A percentile compares a stretch with the other conserved stretches of the same genome.
Evolutionary conservation across 1,140 invertebrate genomes (phyloP).

Genomic region (Psix sp.): DNA sequence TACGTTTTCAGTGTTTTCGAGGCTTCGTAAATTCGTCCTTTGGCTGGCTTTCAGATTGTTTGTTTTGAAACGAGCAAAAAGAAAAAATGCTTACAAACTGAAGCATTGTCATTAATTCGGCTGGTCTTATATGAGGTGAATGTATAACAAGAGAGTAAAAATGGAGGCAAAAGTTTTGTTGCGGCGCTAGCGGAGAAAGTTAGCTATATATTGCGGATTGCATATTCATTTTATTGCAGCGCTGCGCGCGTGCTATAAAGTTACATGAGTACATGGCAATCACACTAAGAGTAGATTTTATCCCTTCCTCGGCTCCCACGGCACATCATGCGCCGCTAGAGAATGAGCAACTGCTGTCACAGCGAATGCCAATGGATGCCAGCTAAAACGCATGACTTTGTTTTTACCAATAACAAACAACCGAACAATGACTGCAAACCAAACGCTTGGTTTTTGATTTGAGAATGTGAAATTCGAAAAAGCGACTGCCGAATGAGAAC

Average conservation of each 20-base stretch:
- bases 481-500: too few species aligned
- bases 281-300: conserved; percentile 75
- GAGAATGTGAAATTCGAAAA: too few species aligned
- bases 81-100: too few species aligned
- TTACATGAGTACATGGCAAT: conserved; percentile 74
- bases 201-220: conserved; percentile 47
- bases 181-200: conserved; percentile 38
- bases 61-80: conserved; percentile 3
- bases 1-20: conserved; percentile 10
- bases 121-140: too few species aligned
- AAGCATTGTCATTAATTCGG: too few species aligned
- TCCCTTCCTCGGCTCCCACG: conserved; percentile 60
- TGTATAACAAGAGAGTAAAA: conserved; percentile 4
- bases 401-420: too few species aligned
- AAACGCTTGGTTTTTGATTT: too few species aligned
- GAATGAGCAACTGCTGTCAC: conserved; percentile 39
- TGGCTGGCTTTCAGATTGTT: too few species aligned
- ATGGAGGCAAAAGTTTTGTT: conserved; percentile 34
- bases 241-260: conserved; percentile 69
- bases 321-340: conserved; percentile 42
- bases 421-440: too few species aligned
- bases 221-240: conserved; percentile 64
- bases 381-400: conserved; percentile 34
- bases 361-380: conserved; percentile 21
- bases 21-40: neutral